Evolutionary conservation across 1,140 invertebrate genomes (phyloP).

Genomic region (Magallana gigas): DNA sequence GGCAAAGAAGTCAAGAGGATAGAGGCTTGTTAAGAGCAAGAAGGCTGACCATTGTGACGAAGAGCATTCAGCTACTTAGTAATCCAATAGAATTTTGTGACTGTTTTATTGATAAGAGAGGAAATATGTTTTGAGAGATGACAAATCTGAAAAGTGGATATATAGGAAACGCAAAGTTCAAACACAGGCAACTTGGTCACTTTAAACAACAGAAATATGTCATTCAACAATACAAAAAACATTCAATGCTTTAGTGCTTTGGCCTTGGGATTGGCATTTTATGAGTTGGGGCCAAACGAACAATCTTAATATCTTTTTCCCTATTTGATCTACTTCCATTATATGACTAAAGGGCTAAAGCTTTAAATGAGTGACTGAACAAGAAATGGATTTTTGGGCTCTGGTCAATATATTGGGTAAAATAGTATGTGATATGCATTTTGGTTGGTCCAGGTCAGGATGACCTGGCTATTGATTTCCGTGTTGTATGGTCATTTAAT

Average conservation of each 20-base stretch:
- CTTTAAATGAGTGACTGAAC: not conserved
- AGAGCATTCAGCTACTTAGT: not conserved
- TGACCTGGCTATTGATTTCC: constrained; percentile 28
- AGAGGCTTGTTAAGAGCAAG: too few species aligned
- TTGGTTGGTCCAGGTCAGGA: not conserved
- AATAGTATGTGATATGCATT: constrained; percentile 34
- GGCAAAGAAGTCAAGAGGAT: too few species aligned
- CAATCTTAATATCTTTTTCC: constrained; percentile 4
- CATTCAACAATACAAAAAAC: constrained; percentile 2
- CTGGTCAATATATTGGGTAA: constrained; percentile 15
- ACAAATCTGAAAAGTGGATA: constrained; percentile 24
- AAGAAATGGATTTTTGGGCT: constrained; percentile 11
- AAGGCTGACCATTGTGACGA: not conserved
- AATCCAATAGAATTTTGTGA: constrained; percentile 28
- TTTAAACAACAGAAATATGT: constrained; percentile 18
- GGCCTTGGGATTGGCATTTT: not conserved
- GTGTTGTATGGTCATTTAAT: constrained; percentile 31
- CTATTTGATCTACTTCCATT: constrained; percentile 14
- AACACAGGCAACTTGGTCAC: constrained; percentile 21
- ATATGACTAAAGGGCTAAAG: constrained; percentile 14
- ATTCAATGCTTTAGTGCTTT: not conserved
- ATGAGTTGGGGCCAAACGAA: not conserved
- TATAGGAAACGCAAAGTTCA: constrained; percentile 14
- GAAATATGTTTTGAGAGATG: constrained; percentile 34
- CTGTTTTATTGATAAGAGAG: constrained; percentile 23